Base-by-base conservation (phyloP, 2,797 vertebrate genomes). In the Cuniculus paca region DNA sequence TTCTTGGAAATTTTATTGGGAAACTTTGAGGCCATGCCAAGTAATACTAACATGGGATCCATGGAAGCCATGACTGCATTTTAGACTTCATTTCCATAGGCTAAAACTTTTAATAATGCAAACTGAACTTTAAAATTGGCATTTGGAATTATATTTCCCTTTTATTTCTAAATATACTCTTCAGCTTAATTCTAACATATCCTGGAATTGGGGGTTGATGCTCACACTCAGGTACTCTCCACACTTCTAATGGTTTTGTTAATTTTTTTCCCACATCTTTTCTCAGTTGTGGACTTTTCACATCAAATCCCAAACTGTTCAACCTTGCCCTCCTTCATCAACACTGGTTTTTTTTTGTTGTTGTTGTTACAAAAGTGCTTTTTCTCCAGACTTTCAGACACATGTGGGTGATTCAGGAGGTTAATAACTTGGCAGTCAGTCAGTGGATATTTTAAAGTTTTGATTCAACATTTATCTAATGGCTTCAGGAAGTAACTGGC, bases 401-500 rank as follows among this genome's bases (percentile, higher is more conserved):
- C 6, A 31, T 2, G 2, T 70, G 36, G 2, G 36, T 52, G 6
- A 50, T 39, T 60, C 7, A 9, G 22, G 39, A 45, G 24, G 5
- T 31, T 85, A 74, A 52, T 42, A 81, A 72, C 20, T 52, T 75
- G 78, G 48, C 34, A 2, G 31, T 77, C 4, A n/a, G 34, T 72
- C 81, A 79, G 36, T 48, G n/a, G 1, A 88, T 68, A 85, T 31
- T 93, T 92, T 70, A 80, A 81, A 94, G 77, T 34, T 88, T 34
- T 81, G 39, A 72, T 84, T 94, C 70, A 70, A 72, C 36, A 28
- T 81, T 24, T 61, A 75, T 68, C 77, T 88, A 88, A 77, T 77
- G 58, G 28, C 39, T 48, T 0, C 39, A 90, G 68, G 52, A 61
- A 84, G 14, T 88, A 75, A 70, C 11, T 63, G 4, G 2, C 7